phyloP scores from a whole-genome alignment of 2,888 invertebrate genomes.

The Bellardia pandia region DNA sequence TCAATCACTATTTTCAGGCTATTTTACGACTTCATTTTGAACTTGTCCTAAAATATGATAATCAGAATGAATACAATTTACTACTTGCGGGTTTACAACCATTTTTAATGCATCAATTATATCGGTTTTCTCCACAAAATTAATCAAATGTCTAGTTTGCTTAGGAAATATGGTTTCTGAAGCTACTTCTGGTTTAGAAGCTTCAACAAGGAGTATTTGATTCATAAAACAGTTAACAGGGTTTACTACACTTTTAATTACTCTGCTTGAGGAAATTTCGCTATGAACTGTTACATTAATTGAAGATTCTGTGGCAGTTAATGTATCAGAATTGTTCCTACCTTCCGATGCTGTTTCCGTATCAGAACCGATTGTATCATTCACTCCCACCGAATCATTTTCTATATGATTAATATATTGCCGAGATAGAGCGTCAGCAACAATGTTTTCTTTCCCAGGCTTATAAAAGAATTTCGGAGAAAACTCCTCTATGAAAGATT shows the following conservation, averaged over 20 bases:
- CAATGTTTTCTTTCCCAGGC: slow-evolving; percentile 52
- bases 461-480: slow-evolving; percentile 47
- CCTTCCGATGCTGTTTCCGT: slow-evolving; percentile 26
- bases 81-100: slow-evolving; percentile 38
- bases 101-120: slow-evolving; percentile 56
- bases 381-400: slow-evolving; percentile 7
- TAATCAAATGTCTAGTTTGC: slow-evolving; percentile 30
- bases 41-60: slow-evolving; percentile 24
- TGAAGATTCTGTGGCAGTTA: background rate
- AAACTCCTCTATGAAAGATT: slow-evolving; percentile 22
- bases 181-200: slow-evolving; percentile 2
- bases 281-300: background rate
- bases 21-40: too few relatives aligned
- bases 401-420: slow-evolving; percentile 48
- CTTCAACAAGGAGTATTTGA: slow-evolving; percentile 4
- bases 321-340: background rate
- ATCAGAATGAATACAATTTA: slow-evolving; percentile 61
- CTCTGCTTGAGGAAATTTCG: slow-evolving; percentile 15
- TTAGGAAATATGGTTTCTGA: slow-evolving; percentile 20
- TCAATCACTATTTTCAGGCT: too few relatives aligned
- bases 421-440: slow-evolving; percentile 48
- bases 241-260: slow-evolving; percentile 21
- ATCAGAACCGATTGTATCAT: slow-evolving; percentile 33
- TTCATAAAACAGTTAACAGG: slow-evolving; percentile 26
- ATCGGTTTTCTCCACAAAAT: slow-evolving; percentile 42